Conservation (phyloP, 2,888 invertebrate genomes). For the Aphidoletes aphidimyza region DNA sequence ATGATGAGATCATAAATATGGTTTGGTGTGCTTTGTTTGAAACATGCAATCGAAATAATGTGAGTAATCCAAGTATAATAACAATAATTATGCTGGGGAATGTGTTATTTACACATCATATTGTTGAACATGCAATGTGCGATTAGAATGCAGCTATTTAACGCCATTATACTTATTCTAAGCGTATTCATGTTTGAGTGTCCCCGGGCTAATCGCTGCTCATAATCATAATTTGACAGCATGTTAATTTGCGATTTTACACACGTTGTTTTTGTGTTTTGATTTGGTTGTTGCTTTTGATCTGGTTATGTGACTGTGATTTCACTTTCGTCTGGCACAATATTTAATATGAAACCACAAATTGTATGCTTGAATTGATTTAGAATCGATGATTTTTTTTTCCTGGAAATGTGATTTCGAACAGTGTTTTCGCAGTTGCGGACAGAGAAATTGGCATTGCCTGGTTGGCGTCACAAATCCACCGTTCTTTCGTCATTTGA, state of each 20-base stretch:
- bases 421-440: too few species aligned
- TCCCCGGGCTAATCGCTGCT: not conserved
- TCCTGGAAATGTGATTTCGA: too few species aligned
- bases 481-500: not conserved
- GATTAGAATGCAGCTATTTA: not conserved
- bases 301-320: not conserved
- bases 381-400: too few species aligned
- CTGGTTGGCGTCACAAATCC: too few species aligned
- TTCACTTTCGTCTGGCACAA: not conserved
- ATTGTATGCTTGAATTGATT: too few species aligned
- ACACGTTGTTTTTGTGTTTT: not conserved
- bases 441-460: too few species aligned
- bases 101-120: slow-evolving; percentile 38
- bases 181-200: not conserved
- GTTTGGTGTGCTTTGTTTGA: not conserved
- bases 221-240: slow-evolving; percentile 26
- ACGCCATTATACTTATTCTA: not conserved
- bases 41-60: slow-evolving; percentile 36
- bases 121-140: slow-evolving; percentile 7
- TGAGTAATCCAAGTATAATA: not conserved
- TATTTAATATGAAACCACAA: too few species aligned
- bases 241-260: slow-evolving; percentile 26
- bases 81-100: slow-evolving; percentile 6
- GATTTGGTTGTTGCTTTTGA: not conserved
- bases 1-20: not conserved